Evolutionary conservation across 2,888 invertebrate genomes (phyloP), one percentile per base, ranked within the genome.

Genomic region (Tinea pellionella): DNA sequence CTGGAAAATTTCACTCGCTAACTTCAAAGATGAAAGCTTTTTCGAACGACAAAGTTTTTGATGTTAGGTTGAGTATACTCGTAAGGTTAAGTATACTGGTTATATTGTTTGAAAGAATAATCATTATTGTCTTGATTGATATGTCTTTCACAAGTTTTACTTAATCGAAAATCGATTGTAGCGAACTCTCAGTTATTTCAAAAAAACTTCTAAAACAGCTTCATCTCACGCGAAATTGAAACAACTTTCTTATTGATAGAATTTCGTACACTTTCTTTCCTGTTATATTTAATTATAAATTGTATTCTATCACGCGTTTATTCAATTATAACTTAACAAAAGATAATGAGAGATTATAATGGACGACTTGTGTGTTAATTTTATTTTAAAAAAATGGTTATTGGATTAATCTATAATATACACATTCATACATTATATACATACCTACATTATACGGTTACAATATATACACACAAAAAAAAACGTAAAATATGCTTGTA

Each of bases 111-210:
- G 15, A 47, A 47, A 47, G 18, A 8, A 47, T 18, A 47, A 47
- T 37, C 47, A 47, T 47, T 47, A 47, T 53, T 18, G 29, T 30
- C 57, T 57, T 57, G 57, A 57, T 57, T n/a, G 57, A 57, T 57
- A 57, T 32, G 32, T 30, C 32, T 57, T 57, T 57, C 13, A 13
- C 30, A 32, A 30, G 18, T 57, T 57, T 57, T 57, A 3, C 53
- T 15, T 32, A 57, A 57, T 57, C 57, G 57, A 57, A 57, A 57
- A 57, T 57, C 57, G 57, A 57, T 57, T 32, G 12, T 32, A 53
- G 18, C 16, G 11, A 15, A 24, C 32, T 57, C 32, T 32, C 6
- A 55, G 16, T 55, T 55, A 18, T 47, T 16, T 47, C 6, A 47
- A 47, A 42, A 53, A 55, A 55, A 55, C 55, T 55, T 19, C 18